Evolutionary conservation across 1,140 invertebrate genomes (phyloP), one percentile per base, ranked within the genome.

Genomic region (Metaphire vulgaris): DNA sequence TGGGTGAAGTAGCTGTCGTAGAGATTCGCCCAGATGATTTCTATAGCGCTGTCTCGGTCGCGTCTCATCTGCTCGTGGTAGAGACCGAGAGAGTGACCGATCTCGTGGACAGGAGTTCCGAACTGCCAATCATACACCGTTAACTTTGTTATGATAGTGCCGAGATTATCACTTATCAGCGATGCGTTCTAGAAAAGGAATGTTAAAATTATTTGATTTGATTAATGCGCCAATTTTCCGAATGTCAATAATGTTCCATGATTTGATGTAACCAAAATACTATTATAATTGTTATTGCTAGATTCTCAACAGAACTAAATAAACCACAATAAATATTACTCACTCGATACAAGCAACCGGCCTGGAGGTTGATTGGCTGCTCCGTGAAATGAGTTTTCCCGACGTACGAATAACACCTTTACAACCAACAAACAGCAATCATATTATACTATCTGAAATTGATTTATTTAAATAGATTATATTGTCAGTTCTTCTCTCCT

Each of bases 41-140:
- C 31, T 26, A 86, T 80, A 70, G 81, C 81, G 1, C 77, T 72
- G 28, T 85, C 81, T 71, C 85, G 73, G 79, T 85, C 85, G 0
- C 83, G 82, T 34, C 85, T 74, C 12, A 83, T 81, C 65, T 87
- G 87, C 77, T 87, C 86, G 77, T 87, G 86, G 79, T 81, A 83
- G 72, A 85, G 84, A 2, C 85, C 85, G 21, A 86, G 80, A 15
- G 81, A 82, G 74, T 86, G 85, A 70, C 85, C 83, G 12, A 86
- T 77, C 78, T 86, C 85, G 76, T 86, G 85, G 16, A 82, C 94
- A 6, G 75, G 69, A 21, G 71, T 30, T 2, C 75, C 75, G 69
- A 71, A 76, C 33, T 41, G 34, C 74, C 33, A 41, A 28, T 28
- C 15, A 26, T 69, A 2, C 2, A 69, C 67, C 6, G 31, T 26